phyloP scores from a whole-genome alignment of 30 jellyfish, hydroid and myxozoan genomes.

The Sanderia malayensis region DNA sequence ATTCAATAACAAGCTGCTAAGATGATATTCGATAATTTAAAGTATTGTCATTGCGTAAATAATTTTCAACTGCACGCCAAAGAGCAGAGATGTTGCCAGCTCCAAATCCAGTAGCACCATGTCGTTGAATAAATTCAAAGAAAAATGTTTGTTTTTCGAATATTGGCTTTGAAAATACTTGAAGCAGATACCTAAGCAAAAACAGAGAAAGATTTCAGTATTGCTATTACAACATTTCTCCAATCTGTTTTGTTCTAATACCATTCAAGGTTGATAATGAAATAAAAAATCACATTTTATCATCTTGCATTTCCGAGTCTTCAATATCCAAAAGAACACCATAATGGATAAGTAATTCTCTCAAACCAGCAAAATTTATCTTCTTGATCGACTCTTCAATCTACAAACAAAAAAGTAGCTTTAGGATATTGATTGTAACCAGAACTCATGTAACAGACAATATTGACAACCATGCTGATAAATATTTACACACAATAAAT shows the following conservation, averaged over 20 bases:
- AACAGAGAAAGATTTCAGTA: not conserved
- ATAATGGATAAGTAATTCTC: constrained; percentile 19
- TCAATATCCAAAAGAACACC: constrained; percentile 55
- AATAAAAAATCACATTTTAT: not conserved
- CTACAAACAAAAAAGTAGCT: constrained; percentile 16
- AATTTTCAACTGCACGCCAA: constrained; percentile 85
- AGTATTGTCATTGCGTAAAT: constrained; percentile 49
- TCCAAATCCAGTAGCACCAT: constrained; percentile 89
- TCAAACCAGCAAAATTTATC: constrained; percentile 1
- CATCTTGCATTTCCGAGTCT: constrained; percentile 12
- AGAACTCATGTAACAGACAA: too few species aligned
- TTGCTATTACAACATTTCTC: not conserved
- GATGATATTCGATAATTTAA: too few species aligned
- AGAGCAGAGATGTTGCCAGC: constrained; percentile 90
- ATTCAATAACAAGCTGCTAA: too few species aligned
- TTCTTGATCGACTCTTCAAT: constrained; percentile 23
- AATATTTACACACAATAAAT: too few species aligned
- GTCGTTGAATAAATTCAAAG: constrained; percentile 82
- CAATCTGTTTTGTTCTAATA: not conserved
- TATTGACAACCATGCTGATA: too few species aligned
- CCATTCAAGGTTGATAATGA: not conserved
- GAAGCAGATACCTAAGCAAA: constrained; percentile 64
- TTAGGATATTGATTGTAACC: too few species aligned
- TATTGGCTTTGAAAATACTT: constrained; percentile 87
- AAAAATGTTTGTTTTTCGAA: constrained; percentile 70